Conservation (phyloP, 2,113 vertebrate genomes). For the Panthera uncia region DNA sequence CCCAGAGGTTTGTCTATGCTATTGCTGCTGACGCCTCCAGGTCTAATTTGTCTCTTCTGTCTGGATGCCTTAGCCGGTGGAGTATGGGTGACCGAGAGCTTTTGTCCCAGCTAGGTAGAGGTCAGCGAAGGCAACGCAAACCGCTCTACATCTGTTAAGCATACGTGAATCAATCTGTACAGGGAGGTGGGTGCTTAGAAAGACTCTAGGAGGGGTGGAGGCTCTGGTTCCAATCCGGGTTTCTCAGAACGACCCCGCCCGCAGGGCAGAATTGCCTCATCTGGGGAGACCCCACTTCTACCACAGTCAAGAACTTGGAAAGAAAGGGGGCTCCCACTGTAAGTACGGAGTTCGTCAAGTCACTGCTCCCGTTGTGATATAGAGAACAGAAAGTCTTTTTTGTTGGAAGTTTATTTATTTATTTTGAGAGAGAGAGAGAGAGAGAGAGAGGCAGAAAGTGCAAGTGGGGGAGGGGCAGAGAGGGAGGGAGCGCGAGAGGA, state of each 20-base stretch:
- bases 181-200: background rate
- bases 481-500: background rate
- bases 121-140: background rate
- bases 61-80: background rate
- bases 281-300: background rate
- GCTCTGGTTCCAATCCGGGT: background rate
- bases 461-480: background rate
- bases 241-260: background rate
- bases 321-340: background rate
- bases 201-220: background rate
- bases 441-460: background rate
- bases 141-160: background rate
- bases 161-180: background rate
- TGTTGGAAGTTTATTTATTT: background rate
- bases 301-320: background rate
- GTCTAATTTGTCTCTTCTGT: background rate
- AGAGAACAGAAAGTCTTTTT: background rate
- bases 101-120: background rate
- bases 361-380: background rate
- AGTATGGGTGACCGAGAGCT: background rate
- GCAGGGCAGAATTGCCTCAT: background rate
- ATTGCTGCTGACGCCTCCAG: background rate
- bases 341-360: background rate
- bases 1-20: background rate
- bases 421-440: background rate